Evolutionary conservation across 2,888 invertebrate species (phyloP), one percentile per base, ranked within the genome.

Genomic region (Pherbina coryleti): DNA sequence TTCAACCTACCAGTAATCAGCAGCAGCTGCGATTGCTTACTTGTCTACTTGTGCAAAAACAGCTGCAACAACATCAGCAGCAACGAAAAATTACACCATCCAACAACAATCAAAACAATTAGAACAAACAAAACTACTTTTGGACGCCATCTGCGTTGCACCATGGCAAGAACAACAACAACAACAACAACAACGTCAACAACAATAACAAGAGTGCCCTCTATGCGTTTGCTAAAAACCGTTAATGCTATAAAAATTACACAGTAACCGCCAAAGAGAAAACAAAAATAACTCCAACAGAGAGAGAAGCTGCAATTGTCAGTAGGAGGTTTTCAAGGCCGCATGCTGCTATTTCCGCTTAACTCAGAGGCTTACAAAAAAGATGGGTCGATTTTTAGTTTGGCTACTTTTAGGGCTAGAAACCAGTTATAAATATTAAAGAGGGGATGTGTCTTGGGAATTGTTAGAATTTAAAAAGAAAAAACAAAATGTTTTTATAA

Each of bases 61-160:
- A 64, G 31, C 62, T 7, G 17, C 62, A 34, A 25, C 69, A 69
- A 69, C 51, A 69, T 28, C 69, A 49, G 44, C 55, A 66, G 51
- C 9, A 9, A 67, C 22, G 34, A 19, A 17, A 66, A 4, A 34
- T 14, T 17, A 17, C 31, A 34, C n/a, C 25, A 66, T 19, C 0
- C 34, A 64, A 19, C 64, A 64, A 64, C 51, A 37, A 34, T 17
- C 19, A 66, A 34, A 69, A 69, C 69, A 69, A 69, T 69, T 44
- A 69, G 25, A 69, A 49, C 25, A 22, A 51, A 19, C 51, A 49
- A 69, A 69, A 51, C 19, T 28, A 11, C 44, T 60, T 51, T 17
- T 22, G 69, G 69, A 17, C 44, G 69, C 31, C 55, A 25, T 28
- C 55, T 53, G 70, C 31, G 22, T 14, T 44, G 22, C 51, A 28